A percentile compares a stretch with the other conserved stretches of the same genome.
Evolutionary conservation across 2,888 invertebrate species (phyloP).

Genomic region (Meiosimyza platycephala): DNA sequence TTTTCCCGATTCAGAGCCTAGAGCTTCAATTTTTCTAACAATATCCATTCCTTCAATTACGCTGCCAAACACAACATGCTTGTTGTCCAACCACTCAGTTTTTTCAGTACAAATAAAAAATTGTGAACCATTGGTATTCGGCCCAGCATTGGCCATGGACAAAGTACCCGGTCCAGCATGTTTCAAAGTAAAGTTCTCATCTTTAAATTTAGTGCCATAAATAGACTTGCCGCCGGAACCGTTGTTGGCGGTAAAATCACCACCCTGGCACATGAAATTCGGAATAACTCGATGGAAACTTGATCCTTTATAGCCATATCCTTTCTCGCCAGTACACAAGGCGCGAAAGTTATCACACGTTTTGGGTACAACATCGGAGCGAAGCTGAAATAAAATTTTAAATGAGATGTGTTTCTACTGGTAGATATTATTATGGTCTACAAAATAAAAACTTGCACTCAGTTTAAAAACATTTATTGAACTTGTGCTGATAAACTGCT

Average conservation of each 20-base stretch:
- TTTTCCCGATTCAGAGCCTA: slow-evolving; percentile 84
- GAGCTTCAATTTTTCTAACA: slow-evolving; percentile 82
- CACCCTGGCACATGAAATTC: slow-evolving; percentile 95
- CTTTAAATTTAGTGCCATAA: slow-evolving; percentile 91
- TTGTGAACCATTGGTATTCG: slow-evolving; percentile 93
- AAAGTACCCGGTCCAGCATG: slow-evolving; percentile 89
- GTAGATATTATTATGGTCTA: background rate
- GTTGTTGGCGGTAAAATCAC: slow-evolving; percentile 92
- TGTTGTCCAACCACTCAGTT: slow-evolving; percentile 89
- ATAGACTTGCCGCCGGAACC: slow-evolving; percentile 95
- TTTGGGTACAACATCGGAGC: slow-evolving; percentile 88
- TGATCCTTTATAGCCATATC: slow-evolving; percentile 90
- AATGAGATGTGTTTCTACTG: background rate
- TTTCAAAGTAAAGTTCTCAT: slow-evolving; percentile 94
- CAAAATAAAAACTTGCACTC: background rate
- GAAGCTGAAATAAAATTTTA: slow-evolving; percentile 72
- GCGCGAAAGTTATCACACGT: slow-evolving; percentile 95
- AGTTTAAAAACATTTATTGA: no score
- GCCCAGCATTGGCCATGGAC: slow-evolving; percentile 95
- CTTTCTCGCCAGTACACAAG: slow-evolving; percentile 92
- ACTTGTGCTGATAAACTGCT: no score
- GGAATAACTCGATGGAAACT: slow-evolving; percentile 94
- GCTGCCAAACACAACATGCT: slow-evolving; percentile 91
- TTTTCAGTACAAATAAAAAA: slow-evolving; percentile 93
- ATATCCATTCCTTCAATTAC: slow-evolving; percentile 91